Percentiles rank a stretch among this genome's conserved stretches.
These are phyloP conservation scores for Andrena fulva DNA, from an alignment of 2,888 invertebrate genomes.

Conservation along the genomic window DNA sequence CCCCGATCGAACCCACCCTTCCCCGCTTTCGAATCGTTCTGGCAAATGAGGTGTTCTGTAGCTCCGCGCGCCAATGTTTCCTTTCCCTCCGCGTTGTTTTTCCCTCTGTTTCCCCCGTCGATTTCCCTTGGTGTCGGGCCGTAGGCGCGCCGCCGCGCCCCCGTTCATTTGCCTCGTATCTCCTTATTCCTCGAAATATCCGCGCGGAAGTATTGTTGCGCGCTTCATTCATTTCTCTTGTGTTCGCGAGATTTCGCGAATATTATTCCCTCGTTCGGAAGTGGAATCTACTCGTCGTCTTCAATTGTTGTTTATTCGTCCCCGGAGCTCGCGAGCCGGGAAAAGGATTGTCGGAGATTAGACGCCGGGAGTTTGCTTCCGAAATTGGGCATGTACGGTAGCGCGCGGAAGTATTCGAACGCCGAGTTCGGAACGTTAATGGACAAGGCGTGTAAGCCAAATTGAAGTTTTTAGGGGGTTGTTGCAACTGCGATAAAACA, in stretches of 20 bases:
- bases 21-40: constrained; percentile 50
- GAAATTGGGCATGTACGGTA: not conserved
- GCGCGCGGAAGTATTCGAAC: not conserved
- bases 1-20: constrained; percentile 56
- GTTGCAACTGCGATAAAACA: not conserved
- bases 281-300: not conserved
- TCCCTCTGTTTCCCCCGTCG: constrained; percentile 47
- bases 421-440: not conserved
- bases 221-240: constrained; percentile 57
- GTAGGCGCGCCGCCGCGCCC: constrained; percentile 60
- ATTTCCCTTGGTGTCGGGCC: constrained; percentile 57
- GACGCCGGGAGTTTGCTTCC: not conserved
- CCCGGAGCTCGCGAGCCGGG: not conserved
- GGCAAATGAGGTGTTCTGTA: constrained; percentile 59
- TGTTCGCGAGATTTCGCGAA: constrained; percentile 24
- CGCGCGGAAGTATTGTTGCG: constrained; percentile 44
- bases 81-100: constrained; percentile 43
- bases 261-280: not conserved
- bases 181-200: constrained; percentile 63
- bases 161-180: constrained; percentile 66
- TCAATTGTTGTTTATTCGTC: constrained; percentile 6
- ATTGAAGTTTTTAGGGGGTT: not conserved
- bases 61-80: constrained; percentile 34
- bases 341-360: not conserved
- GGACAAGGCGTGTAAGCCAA: not conserved